Conservation (phyloP, 92 coral and sea anemone species). For the Blastomussa wellsi region DNA sequence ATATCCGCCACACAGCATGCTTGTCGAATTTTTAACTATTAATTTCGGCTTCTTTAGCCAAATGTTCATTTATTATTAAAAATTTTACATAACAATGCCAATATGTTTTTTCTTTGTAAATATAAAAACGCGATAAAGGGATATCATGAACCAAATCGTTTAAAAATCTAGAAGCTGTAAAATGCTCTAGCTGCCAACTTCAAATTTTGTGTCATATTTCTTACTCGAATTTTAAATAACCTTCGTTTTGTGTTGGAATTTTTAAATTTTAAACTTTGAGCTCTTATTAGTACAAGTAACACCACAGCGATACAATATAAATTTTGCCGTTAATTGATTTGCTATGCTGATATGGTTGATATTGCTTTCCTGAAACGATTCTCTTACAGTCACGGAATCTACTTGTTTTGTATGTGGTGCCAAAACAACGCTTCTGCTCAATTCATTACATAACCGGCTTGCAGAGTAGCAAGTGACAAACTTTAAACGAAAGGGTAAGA, state of each 20-base stretch:
- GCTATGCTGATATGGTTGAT: background rate
- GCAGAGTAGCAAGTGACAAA: no score
- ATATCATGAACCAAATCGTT: background rate
- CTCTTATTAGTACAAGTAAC: background rate
- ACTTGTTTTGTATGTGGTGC: background rate
- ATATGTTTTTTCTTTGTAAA: no score
- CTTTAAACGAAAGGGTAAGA: background rate
- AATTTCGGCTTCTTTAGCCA: background rate
- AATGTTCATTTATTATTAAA: background rate
- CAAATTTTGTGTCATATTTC: background rate
- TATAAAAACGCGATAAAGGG: background rate
- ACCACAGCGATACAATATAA: background rate
- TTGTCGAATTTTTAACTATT: background rate
- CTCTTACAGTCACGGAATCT: background rate
- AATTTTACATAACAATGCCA: background rate
- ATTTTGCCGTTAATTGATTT: background rate
- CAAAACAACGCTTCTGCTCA: background rate
- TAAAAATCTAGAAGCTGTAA: background rate
- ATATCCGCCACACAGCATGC: background rate
- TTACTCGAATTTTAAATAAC: background rate
- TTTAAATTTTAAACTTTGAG: background rate
- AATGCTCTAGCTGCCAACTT: background rate
- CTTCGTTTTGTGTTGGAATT: background rate
- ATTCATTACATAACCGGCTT: no score
- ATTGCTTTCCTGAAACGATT: background rate